Conservation (phyloP, 2,113 vertebrate genomes). For the Sturnira hondurensis region DNA sequence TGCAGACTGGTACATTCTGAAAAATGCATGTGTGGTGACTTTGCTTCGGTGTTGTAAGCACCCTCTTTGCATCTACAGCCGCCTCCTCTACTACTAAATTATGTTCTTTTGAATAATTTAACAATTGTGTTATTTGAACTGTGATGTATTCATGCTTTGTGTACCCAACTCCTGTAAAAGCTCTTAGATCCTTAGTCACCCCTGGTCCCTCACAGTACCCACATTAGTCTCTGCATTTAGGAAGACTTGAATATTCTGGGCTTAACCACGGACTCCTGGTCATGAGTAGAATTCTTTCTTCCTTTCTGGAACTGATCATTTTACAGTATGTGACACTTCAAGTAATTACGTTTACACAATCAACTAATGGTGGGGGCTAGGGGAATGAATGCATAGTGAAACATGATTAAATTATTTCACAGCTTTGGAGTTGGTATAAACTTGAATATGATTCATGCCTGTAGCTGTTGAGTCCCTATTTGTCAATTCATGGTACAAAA, state of each 20-base stretch:
- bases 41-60: background rate
- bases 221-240: background rate
- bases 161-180: background rate
- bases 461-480: background rate
- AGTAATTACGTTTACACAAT: background rate
- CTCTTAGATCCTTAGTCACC: background rate
- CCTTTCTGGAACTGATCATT: background rate
- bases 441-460: background rate
- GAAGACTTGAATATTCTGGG: background rate
- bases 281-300: background rate
- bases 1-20: background rate
- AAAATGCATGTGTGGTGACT: background rate
- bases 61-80: background rate
- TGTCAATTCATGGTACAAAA: background rate
- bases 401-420: background rate
- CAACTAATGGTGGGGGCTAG: background rate
- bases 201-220: background rate
- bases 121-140: constrained; percentile 4
- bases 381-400: background rate
- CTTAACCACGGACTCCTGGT: background rate
- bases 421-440: background rate
- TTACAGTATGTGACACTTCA: background rate
- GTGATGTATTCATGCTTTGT: background rate
- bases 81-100: background rate
- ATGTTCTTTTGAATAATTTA: background rate